phyloP scores from a whole-genome alignment of 2,888 invertebrate genomes.

The Drosophila buzzatii region DNA sequence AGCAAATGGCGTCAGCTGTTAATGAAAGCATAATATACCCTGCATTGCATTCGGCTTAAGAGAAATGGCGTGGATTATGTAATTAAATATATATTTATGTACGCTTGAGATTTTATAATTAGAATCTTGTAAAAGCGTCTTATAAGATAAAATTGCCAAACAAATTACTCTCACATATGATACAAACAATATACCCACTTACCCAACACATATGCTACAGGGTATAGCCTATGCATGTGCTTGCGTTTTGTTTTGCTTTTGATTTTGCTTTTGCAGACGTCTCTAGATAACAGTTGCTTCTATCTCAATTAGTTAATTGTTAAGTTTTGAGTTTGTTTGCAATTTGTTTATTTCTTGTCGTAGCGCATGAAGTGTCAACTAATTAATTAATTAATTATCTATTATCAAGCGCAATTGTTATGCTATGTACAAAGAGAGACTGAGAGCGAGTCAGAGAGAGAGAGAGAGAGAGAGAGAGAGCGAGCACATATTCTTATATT shows the following conservation, averaged over 20 bases:
- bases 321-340: not conserved
- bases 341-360: constrained; percentile 4
- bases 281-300: constrained; percentile 35
- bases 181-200: constrained; percentile 9
- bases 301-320: constrained; percentile 52
- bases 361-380: constrained; percentile 27
- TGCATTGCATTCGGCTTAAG: not conserved
- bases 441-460: not conserved
- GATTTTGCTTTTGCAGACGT: constrained; percentile 24
- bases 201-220: not conserved
- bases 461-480: not conserved
- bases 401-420: constrained; percentile 22
- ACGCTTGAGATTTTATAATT: not conserved
- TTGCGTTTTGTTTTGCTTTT: constrained; percentile 19
- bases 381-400: constrained; percentile 32
- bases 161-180: too few species aligned
- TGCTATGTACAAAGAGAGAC: not conserved
- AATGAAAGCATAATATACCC: constrained; percentile 25
- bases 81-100: not conserved
- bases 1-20: constrained; percentile 6
- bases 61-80: not conserved
- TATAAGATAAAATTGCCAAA: not conserved
- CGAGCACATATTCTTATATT: not conserved
- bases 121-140: not conserved
- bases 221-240: constrained; percentile 19